These are phyloP conservation scores for Eurypyga helias DNA, from an alignment of 2,113 vertebrate genomes.

Conservation along the genomic window DNA sequence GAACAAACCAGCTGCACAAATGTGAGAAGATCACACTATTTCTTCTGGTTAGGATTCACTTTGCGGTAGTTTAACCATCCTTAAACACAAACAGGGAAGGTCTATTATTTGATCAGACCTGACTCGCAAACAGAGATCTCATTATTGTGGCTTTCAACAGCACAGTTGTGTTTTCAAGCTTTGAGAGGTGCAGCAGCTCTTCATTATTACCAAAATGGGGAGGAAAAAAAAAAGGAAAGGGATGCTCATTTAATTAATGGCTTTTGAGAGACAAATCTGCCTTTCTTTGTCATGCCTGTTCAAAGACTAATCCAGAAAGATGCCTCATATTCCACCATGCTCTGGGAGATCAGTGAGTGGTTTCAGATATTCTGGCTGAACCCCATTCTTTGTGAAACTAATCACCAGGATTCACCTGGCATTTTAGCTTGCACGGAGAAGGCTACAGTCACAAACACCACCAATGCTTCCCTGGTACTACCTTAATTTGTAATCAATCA, in stretches of 20 bases:
- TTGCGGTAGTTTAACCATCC: slow-evolving; percentile 42
- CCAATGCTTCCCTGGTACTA: not conserved
- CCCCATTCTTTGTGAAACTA: not conserved
- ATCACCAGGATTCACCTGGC: not conserved
- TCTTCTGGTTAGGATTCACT: slow-evolving; percentile 37
- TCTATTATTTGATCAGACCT: slow-evolving; percentile 56
- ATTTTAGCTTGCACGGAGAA: not conserved
- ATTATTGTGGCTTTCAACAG: slow-evolving; percentile 21
- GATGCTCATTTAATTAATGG: not conserved
- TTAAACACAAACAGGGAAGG: slow-evolving; percentile 35
- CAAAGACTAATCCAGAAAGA: not conserved
- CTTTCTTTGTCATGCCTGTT: not conserved
- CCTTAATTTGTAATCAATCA: not conserved
- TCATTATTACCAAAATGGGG: slow-evolving; percentile 4
- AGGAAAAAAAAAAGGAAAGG: not conserved
- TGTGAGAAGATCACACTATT: slow-evolving; percentile 8
- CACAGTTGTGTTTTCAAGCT: not conserved
- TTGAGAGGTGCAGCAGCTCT: not conserved
- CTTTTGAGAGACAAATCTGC: not conserved
- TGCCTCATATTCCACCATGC: not conserved
- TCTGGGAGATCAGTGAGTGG: not conserved
- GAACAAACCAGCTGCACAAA: not conserved
- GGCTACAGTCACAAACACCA: not conserved
- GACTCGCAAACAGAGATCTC: slow-evolving; percentile 34
- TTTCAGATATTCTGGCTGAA: not conserved